phyloP scores from a whole-genome alignment of 1,140 invertebrate genomes.

The Elymnias hypermnestra region DNA sequence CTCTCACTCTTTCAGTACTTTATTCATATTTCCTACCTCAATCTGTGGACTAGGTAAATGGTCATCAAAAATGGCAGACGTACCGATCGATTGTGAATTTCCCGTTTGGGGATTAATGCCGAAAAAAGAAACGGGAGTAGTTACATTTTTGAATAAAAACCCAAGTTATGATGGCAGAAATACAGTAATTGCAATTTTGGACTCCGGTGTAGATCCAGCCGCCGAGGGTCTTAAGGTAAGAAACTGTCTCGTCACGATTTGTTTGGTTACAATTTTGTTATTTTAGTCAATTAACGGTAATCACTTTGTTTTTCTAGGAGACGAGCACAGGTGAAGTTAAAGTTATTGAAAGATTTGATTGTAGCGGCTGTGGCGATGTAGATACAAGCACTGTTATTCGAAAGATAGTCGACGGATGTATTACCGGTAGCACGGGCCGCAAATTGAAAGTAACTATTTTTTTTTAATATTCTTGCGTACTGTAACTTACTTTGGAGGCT shows the following conservation, averaged over 20 bases:
- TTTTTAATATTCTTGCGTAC: neutral
- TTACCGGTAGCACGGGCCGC: conserved; percentile 92
- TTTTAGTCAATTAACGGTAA: conserved; percentile 28
- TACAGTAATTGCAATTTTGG: conserved; percentile 95
- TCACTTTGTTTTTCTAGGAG: conserved; percentile 77
- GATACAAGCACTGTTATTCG: conserved; percentile 76
- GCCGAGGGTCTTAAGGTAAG: conserved; percentile 94
- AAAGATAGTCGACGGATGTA: conserved; percentile 79
- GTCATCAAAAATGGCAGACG: conserved; percentile 78
- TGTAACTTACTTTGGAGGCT: neutral
- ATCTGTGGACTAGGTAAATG: conserved; percentile 17
- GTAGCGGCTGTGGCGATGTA: conserved; percentile 93
- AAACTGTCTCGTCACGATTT: conserved; percentile 68
- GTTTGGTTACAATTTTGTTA: conserved; percentile 43
- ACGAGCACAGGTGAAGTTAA: conserved; percentile 93
- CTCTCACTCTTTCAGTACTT: too few relatives aligned
- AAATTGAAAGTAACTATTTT: conserved; percentile 84
- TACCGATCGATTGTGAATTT: conserved; percentile 84
- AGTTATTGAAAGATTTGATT: conserved; percentile 96
- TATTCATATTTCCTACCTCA: too few relatives aligned
- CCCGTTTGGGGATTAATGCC: conserved; percentile 90
- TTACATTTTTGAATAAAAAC: conserved; percentile 92
- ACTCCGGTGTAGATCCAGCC: conserved; percentile 98
- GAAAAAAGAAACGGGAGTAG: conserved; percentile 96
- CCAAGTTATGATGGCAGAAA: conserved; percentile 95